These are phyloP conservation scores for Aporophyla lueneburgensis DNA, from an alignment of 2,888 invertebrate genomes.

Conservation along the genomic window DNA sequence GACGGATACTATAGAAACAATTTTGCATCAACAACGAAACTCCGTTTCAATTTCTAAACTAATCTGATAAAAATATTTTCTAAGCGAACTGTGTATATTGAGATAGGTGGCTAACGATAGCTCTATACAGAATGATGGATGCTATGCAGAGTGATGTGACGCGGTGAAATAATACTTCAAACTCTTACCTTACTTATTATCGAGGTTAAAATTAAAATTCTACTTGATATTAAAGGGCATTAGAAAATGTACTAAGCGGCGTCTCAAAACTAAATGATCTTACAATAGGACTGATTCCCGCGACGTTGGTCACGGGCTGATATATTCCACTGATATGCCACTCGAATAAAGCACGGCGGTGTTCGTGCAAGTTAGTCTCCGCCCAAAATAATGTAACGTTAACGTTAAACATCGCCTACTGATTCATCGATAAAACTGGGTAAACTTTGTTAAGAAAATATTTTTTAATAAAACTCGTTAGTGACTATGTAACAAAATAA, in stretches of 20 bases:
- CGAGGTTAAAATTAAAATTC: conserved; percentile 71
- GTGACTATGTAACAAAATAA: conserved; percentile 79
- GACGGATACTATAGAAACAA: conserved; percentile 15
- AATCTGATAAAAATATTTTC: conserved; percentile 45
- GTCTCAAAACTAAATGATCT: conserved; percentile 75
- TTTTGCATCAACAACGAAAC: conserved; percentile 39
- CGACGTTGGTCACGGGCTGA: conserved; percentile 60
- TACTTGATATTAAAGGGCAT: conserved; percentile 71
- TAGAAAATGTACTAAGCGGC: conserved; percentile 73
- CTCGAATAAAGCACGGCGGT: conserved; percentile 69
- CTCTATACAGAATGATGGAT: conserved; percentile 40
- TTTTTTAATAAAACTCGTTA: conserved; percentile 74
- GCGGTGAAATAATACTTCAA: conserved; percentile 57
- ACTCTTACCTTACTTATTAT: conserved; percentile 63
- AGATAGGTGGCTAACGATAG: conserved; percentile 37
- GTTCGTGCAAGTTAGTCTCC: conserved; percentile 53
- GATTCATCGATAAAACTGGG: conserved; percentile 73
- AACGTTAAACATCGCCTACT: conserved; percentile 53
- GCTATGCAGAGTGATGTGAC: conserved; percentile 54
- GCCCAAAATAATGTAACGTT: conserved; percentile 47
- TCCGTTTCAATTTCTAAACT: conserved; percentile 39
- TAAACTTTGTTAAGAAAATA: conserved; percentile 86
- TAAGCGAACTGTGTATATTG: conserved; percentile 33
- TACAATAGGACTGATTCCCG: conserved; percentile 63
- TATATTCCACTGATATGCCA: conserved; percentile 79